Conservation (phyloP, 1,140 invertebrate genomes). For the Chironomus tepperi region DNA sequence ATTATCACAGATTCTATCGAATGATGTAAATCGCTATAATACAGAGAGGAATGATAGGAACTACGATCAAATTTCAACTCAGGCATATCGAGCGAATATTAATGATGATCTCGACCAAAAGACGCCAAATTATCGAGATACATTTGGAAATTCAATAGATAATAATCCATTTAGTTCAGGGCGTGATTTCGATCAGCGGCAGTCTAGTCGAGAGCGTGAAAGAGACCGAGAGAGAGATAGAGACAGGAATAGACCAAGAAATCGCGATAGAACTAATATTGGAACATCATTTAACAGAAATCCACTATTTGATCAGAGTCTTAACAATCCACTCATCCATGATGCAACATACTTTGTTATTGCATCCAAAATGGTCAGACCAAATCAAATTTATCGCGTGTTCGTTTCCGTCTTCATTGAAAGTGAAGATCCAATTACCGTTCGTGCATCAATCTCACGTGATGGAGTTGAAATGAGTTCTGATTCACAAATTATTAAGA, state of each 20-base stretch:
- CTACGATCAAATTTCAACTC: not conserved
- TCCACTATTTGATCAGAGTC: not conserved
- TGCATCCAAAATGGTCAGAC: constrained; percentile 74
- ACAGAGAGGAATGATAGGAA: not conserved
- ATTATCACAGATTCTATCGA: not conserved
- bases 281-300: not conserved
- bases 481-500: constrained; percentile 64
- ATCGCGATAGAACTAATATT: not conserved
- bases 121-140: constrained; percentile 4
- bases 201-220: not conserved
- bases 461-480: constrained; percentile 79
- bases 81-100: not conserved
- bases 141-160: constrained; percentile 16
- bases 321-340: not conserved
- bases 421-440: constrained; percentile 60
- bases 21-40: not conserved
- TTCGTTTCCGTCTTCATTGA: constrained; percentile 63
- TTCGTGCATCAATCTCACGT: constrained; percentile 72
- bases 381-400: constrained; percentile 76
- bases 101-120: not conserved
- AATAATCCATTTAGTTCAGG: constrained; percentile 4
- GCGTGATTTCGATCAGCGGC: not conserved
- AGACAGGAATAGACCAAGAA: not conserved
- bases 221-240: not conserved
- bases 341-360: constrained; percentile 71